Conservation (phyloP, 2,113 vertebrate genomes). For the Pimephales promelas region DNA sequence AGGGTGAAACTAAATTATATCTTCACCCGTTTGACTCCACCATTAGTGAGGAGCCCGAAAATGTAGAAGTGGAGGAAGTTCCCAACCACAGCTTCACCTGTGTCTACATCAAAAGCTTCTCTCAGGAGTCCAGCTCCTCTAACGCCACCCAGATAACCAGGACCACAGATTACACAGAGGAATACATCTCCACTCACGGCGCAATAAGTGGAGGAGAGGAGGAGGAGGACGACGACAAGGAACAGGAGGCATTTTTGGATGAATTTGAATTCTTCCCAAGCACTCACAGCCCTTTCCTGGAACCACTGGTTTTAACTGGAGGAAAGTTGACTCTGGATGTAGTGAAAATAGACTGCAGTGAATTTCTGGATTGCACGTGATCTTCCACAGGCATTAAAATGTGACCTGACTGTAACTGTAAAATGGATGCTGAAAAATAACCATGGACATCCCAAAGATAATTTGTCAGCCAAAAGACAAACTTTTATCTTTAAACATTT, state of each 20-base stretch:
- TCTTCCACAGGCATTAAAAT: slow-evolving; percentile 1
- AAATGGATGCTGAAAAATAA: background rate
- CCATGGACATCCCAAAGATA: background rate
- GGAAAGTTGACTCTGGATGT: slow-evolving; percentile 73
- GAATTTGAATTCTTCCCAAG: slow-evolving; percentile 62
- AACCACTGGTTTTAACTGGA: slow-evolving; percentile 52
- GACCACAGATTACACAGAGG: slow-evolving; percentile 64
- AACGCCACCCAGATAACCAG: slow-evolving; percentile 65
- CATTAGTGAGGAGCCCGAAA: slow-evolving; percentile 61
- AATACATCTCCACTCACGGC: slow-evolving; percentile 69
- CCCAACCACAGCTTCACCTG: slow-evolving; percentile 54
- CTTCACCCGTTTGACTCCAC: slow-evolving; percentile 54
- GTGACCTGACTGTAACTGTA: background rate
- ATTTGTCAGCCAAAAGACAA: background rate
- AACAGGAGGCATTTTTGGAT: slow-evolving; percentile 25
- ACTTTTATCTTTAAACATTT: background rate
- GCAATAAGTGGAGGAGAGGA: slow-evolving; percentile 50
- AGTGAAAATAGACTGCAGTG: slow-evolving; percentile 74
- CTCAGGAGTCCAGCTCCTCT: slow-evolving; percentile 72
- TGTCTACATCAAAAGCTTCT: slow-evolving; percentile 75
- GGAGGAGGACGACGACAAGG: slow-evolving; percentile 56
- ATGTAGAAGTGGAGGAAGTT: slow-evolving; percentile 71
- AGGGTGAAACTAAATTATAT: slow-evolving; percentile 66
- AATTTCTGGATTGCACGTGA: slow-evolving; percentile 60
- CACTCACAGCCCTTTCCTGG: slow-evolving; percentile 53